A percentile compares a stretch with the other conserved stretches of the same genome.
These are phyloP conservation scores for Vanessa tameamea DNA, from an alignment of 1,140 invertebrate species.

Conservation along the genomic window DNA sequence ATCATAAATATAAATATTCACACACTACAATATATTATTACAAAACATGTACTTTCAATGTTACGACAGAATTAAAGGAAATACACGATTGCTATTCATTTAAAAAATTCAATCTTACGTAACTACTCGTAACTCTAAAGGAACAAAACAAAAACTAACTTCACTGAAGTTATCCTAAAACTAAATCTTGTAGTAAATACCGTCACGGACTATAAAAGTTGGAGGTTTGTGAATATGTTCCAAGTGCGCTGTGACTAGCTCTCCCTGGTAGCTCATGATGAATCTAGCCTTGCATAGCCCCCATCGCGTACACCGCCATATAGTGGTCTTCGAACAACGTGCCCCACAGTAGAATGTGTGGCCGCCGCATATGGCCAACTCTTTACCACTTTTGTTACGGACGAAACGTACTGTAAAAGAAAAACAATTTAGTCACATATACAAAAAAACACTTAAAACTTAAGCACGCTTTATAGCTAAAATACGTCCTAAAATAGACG, in stretches of 20 bases:
- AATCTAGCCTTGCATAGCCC: slow-evolving; percentile 49
- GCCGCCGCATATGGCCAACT: slow-evolving; percentile 44
- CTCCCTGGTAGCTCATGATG: slow-evolving; percentile 40
- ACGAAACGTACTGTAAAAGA: slow-evolving; percentile 45
- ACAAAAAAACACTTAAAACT: background rate
- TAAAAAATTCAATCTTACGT: background rate
- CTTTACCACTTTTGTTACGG: slow-evolving; percentile 45
- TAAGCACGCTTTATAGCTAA: background rate
- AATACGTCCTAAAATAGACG: background rate
- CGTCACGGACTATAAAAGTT: slow-evolving; percentile 38
- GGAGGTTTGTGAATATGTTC: slow-evolving; percentile 44
- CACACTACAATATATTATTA: too few species aligned
- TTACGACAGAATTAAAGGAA: background rate
- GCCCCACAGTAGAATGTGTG: slow-evolving; percentile 52
- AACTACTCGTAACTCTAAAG: background rate
- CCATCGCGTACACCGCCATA: slow-evolving; percentile 57
- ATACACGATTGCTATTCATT: background rate
- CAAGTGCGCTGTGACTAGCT: slow-evolving; percentile 35
- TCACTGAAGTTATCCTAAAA: background rate
- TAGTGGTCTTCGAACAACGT: slow-evolving; percentile 38
- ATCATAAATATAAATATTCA: background rate
- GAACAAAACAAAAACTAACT: background rate
- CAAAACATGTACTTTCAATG: too few species aligned
- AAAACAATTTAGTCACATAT: background rate
- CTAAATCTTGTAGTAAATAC: slow-evolving; percentile 43